Evolutionary conservation across 2,888 invertebrate genomes (phyloP).

Genomic region (Lycocerus yunnanus): DNA sequence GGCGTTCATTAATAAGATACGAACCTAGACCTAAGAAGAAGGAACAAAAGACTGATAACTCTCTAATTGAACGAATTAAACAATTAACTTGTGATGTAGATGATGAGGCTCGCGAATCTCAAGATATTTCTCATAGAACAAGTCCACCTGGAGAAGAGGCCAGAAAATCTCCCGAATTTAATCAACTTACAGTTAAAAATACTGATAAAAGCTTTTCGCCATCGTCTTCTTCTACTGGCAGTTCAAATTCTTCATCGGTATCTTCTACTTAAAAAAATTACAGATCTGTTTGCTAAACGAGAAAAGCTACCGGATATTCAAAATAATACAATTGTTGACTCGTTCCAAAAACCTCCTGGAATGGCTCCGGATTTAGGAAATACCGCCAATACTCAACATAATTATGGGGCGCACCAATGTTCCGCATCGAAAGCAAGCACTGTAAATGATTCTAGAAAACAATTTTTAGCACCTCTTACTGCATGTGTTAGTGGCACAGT

Average conservation of each 20-base stretch:
- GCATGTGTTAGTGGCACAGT: conserved; percentile 70
- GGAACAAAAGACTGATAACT: conserved; percentile 69
- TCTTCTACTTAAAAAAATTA: conserved; percentile 68
- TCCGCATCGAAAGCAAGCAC: conserved; percentile 54
- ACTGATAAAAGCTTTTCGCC: conserved; percentile 66
- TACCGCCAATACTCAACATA: conserved; percentile 53
- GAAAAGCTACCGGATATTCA: conserved; percentile 47
- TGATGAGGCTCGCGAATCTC: conserved; percentile 58
- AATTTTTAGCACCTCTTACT: conserved; percentile 79
- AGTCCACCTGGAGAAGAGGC: conserved; percentile 72
- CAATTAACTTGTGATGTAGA: conserved; percentile 86
- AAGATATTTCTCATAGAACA: conserved; percentile 56
- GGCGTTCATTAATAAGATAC: conserved; percentile 78
- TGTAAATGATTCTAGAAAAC: conserved; percentile 68
- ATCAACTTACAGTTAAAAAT: conserved; percentile 35
- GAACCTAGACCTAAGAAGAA: conserved; percentile 56
- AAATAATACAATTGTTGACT: conserved; percentile 37
- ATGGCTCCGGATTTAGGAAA: conserved; percentile 62
- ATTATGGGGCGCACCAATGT: conserved; percentile 45
- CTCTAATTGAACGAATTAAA: conserved; percentile 83
- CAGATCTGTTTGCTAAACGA: conserved; percentile 62
- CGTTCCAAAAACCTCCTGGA: conserved; percentile 33
- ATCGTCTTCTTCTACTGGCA: conserved; percentile 61
- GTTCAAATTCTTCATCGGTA: conserved; percentile 62
- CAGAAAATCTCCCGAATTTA: conserved; percentile 48